phyloP scores from a whole-genome alignment of 1,140 invertebrate species.

The Manduca sexta region DNA sequence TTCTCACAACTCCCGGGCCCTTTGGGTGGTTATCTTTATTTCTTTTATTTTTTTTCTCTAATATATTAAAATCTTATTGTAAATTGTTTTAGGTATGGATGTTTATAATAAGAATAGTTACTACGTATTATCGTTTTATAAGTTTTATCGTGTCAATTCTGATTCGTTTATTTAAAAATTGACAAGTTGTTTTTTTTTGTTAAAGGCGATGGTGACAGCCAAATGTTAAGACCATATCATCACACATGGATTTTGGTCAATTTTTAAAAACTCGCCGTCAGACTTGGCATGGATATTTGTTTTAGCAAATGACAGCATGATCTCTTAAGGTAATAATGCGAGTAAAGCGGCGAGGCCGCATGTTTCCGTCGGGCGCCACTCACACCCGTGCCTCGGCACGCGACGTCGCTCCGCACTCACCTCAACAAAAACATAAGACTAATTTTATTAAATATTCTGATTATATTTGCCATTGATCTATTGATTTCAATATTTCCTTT shows the following conservation, averaged over 20 bases:
- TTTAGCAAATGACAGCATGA: constrained; percentile 59
- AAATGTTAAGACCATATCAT: not conserved
- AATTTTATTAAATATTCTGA: too few species aligned
- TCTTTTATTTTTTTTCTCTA: not conserved
- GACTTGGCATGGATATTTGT: not conserved
- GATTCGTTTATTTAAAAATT: not conserved
- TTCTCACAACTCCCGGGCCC: not conserved
- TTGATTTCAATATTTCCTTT: too few species aligned
- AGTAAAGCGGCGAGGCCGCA: constrained; percentile 26
- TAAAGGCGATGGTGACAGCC: not conserved
- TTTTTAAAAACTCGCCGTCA: not conserved
- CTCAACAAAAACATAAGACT: not conserved
- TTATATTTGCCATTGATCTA: too few species aligned
- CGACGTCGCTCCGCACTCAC: not conserved
- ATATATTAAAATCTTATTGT: constrained; percentile 44
- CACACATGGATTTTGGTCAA: not conserved
- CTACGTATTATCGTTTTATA: constrained; percentile 45
- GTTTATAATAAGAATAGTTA: constrained; percentile 63
- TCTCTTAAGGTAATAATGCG: constrained; percentile 63
- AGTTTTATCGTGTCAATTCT: constrained; percentile 10
- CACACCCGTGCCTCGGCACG: not conserved
- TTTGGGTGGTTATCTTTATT: constrained; percentile 5
- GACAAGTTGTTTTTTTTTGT: not conserved
- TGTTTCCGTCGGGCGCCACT: constrained; percentile 31
- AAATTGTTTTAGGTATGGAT: constrained; percentile 67